These are phyloP conservation scores for Ormyrus nitidulus DNA, from an alignment of 2,888 invertebrate genomes.

Conservation along the genomic window DNA sequence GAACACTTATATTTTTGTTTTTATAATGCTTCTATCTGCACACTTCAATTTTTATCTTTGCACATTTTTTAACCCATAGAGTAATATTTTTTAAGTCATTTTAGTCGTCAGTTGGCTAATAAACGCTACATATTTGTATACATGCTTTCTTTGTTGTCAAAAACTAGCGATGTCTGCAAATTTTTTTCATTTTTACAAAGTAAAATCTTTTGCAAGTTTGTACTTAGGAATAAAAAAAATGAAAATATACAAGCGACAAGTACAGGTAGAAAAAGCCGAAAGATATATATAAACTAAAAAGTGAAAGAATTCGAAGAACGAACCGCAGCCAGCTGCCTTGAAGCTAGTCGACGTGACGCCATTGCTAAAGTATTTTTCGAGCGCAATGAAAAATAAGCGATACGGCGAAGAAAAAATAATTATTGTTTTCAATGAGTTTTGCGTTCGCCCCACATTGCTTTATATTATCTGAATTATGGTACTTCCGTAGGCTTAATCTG, in stretches of 20 bases:
- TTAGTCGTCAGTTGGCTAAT: background rate
- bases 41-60: conserved; percentile 20
- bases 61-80: conserved; percentile 1
- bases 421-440: too few species aligned
- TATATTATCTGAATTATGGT: too few species aligned
- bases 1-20: background rate
- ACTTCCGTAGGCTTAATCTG: conserved; percentile 8
- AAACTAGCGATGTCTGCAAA: background rate
- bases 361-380: too few species aligned
- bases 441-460: too few species aligned
- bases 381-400: too few species aligned
- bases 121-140: background rate
- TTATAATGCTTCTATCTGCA: conserved; percentile 20
- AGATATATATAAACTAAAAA: too few species aligned
- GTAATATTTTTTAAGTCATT: background rate
- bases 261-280: too few species aligned
- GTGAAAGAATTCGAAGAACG: too few species aligned
- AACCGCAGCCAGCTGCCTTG: too few species aligned
- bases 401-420: too few species aligned
- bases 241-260: background rate
- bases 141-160: background rate
- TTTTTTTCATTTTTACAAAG: background rate
- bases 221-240: background rate
- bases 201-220: background rate
- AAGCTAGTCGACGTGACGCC: background rate